These are phyloP conservation scores for Mus musculus DNA, from an alignment of 2,113 vertebrate genomes.

Conservation along the genomic window DNA sequence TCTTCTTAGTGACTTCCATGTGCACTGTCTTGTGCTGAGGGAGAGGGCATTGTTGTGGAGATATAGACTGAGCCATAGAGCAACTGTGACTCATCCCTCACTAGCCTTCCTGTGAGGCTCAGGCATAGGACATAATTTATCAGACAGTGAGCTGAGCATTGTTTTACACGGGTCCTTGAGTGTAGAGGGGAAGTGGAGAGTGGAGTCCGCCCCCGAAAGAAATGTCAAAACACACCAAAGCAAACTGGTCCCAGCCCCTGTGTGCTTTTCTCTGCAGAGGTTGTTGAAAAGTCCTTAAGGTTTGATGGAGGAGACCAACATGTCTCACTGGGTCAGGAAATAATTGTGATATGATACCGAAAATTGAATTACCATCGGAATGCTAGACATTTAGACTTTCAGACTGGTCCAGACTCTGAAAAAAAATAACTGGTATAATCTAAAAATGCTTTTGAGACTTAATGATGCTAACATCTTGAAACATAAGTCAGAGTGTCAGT, in stretches of 20 bases:
- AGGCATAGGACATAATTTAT: background rate
- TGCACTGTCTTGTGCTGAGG: background rate
- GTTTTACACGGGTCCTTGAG: background rate
- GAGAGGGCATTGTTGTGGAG: background rate
- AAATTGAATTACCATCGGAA: background rate
- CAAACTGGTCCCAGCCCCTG: background rate
- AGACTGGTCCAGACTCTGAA: background rate
- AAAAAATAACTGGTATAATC: background rate
- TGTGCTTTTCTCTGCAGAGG: background rate
- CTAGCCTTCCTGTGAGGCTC: background rate
- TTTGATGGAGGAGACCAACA: background rate
- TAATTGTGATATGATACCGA: background rate
- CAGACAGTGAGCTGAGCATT: background rate
- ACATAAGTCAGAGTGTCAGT: background rate
- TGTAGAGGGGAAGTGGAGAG: background rate
- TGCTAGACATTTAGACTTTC: background rate
- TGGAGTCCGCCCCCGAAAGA: background rate
- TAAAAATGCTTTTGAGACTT: background rate
- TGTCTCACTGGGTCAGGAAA: background rate
- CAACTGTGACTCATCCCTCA: conserved; percentile 20
- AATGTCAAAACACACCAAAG: background rate
- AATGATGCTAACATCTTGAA: background rate
- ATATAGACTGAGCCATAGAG: background rate
- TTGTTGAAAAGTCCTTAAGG: background rate
- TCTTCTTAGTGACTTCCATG: background rate